Conservation (phyloP, 2,113 vertebrate species). For the Amphilophus citrinellus region DNA sequence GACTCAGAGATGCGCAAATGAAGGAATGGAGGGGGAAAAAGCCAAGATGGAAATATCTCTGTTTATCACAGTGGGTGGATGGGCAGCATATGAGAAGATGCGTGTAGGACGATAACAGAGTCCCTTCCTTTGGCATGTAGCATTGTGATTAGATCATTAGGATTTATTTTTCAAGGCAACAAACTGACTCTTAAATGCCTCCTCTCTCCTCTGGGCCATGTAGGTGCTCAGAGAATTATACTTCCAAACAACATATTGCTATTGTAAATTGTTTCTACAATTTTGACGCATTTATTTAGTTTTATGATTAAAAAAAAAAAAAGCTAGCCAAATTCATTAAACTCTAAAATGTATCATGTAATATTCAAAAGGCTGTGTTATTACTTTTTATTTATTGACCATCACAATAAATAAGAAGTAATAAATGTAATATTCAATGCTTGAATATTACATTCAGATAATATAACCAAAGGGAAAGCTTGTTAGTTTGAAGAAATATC, state of each 20-base stretch:
- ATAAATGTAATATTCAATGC: background rate
- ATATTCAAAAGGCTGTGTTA: slow-evolving; percentile 13
- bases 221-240: background rate
- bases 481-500: slow-evolving; percentile 69
- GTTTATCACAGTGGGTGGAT: slow-evolving; percentile 59
- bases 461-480: slow-evolving; percentile 29
- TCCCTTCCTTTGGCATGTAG: slow-evolving; percentile 35
- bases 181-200: slow-evolving; percentile 16
- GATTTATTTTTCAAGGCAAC: slow-evolving; percentile 26
- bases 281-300: background rate
- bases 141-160: slow-evolving; percentile 48
- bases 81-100: slow-evolving; percentile 53
- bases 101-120: slow-evolving; percentile 54
- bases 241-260: background rate
- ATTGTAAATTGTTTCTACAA: background rate
- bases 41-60: slow-evolving; percentile 60
- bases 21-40: slow-evolving; percentile 22
- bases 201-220: background rate
- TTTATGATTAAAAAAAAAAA: background rate
- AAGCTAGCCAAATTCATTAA: background rate
- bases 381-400: slow-evolving; percentile 28
- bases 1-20: slow-evolving; percentile 54
- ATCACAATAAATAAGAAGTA: background rate
- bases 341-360: slow-evolving; percentile 4
- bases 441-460: slow-evolving; percentile 47